These are phyloP conservation scores for Leucoptera coffeella DNA, from an alignment of 2,888 invertebrate species.

Conservation along the genomic window DNA sequence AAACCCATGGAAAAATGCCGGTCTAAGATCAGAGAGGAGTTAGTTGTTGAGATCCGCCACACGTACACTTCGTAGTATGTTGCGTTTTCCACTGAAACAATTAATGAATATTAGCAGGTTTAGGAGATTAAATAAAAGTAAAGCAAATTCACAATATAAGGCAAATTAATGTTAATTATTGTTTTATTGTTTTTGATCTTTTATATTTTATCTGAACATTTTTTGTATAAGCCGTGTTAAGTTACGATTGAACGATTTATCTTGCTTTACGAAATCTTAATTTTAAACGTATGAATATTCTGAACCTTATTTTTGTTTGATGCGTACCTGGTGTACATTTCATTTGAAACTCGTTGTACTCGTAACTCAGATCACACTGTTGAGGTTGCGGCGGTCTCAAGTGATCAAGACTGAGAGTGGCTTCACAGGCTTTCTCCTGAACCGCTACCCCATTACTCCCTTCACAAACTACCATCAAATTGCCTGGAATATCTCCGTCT, in stretches of 20 bases:
- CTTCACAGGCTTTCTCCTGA: constrained; percentile 29
- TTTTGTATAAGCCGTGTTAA: no score
- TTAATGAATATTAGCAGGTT: no score
- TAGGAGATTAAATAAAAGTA: no score
- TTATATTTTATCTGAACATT: no score
- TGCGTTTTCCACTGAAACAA: constrained; percentile 32
- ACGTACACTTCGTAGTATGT: constrained; percentile 41
- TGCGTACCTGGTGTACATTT: constrained; percentile 41
- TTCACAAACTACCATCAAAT: constrained; percentile 26
- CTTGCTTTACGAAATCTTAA: no score
- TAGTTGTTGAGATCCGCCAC: constrained; percentile 35
- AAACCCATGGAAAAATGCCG: constrained; percentile 30
- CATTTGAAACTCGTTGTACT: constrained; percentile 38
- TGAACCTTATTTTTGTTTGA: no score
- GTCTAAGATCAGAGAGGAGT: constrained; percentile 28
- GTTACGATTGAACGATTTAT: no score
- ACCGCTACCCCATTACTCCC: constrained; percentile 34
- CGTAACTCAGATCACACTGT: constrained; percentile 35
- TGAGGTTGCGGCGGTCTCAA: constrained; percentile 31
- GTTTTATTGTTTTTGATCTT: no score
- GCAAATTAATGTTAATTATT: no score
- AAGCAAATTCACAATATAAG: no score
- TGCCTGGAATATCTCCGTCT: constrained; percentile 22
- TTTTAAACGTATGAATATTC: no score
- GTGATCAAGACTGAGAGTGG: constrained; percentile 23